These are phyloP conservation scores for Sitodiplosis mosellana DNA, from an alignment of 1,140 invertebrate genomes.

Conservation along the genomic window DNA sequence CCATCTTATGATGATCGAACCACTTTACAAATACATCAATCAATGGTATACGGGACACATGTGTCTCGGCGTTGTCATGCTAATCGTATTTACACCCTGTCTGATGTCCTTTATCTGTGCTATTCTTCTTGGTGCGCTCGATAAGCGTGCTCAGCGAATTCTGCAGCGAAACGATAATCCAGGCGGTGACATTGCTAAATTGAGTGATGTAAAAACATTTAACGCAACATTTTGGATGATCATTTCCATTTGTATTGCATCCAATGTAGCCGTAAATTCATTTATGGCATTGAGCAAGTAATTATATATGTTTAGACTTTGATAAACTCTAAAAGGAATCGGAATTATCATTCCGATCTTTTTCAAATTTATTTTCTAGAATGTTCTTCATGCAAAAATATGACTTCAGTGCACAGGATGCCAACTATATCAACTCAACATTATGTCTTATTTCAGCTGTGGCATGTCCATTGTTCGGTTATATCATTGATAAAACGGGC, in stretches of 20 bases:
- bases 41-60: conserved; percentile 46
- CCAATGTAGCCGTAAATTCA: conserved; percentile 91
- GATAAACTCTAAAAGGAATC: neutral
- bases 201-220: conserved; percentile 76
- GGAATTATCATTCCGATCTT: too few relatives aligned
- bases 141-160: conserved; percentile 65
- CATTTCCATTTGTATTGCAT: conserved; percentile 74
- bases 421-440: conserved; percentile 72
- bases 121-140: conserved; percentile 61
- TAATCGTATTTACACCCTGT: conserved; percentile 62
- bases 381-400: conserved; percentile 82
- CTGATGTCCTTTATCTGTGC: conserved; percentile 68
- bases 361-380: conserved; percentile 28
- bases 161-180: conserved; percentile 40
- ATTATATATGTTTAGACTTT: conserved; percentile 31
- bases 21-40: conserved; percentile 59
- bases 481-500: conserved; percentile 76
- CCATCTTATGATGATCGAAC: conserved; percentile 84
- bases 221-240: conserved; percentile 76
- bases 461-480: conserved; percentile 79
- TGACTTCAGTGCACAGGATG: conserved; percentile 42
- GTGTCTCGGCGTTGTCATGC: conserved; percentile 67
- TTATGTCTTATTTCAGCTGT: conserved; percentile 81
- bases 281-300: conserved; percentile 90
- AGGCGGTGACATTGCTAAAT: conserved; percentile 50